Percentiles rank a stretch among this genome's conserved stretches.
phyloP scores from a whole-genome alignment of 2,888 invertebrate species.

The Thereva unica region DNA sequence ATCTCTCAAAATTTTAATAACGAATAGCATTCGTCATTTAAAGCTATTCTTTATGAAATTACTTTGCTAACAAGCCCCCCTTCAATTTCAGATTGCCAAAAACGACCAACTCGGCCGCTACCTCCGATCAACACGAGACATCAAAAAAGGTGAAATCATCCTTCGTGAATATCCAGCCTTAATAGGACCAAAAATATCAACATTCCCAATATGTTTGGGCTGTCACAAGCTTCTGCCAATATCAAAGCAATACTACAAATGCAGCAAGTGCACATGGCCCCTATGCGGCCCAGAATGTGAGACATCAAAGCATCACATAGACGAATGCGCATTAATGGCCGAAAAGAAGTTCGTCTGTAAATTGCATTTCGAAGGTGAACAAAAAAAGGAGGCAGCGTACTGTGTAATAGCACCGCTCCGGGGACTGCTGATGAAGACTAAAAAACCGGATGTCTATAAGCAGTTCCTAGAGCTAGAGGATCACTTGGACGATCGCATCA shows the following conservation, averaged over 20 bases:
- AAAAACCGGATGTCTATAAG: conserved; percentile 58
- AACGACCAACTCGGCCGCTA: conserved; percentile 62
- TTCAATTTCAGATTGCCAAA: conserved; percentile 61
- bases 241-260: conserved; percentile 62
- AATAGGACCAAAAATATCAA: conserved; percentile 68
- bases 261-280: conserved; percentile 70
- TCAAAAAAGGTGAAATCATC: conserved; percentile 69
- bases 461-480: conserved; percentile 51
- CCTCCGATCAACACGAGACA: conserved; percentile 69
- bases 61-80: conserved; percentile 18
- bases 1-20: too few relatives aligned
- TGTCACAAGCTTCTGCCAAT: conserved; percentile 62
- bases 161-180: conserved; percentile 68
- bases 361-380: conserved; percentile 58
- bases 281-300: conserved; percentile 68
- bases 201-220: conserved; percentile 65
- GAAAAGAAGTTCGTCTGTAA: conserved; percentile 63
- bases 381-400: conserved; percentile 65
- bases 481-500: conserved; percentile 66
- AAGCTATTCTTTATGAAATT: neutral
- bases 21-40: too few relatives aligned
- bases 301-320: conserved; percentile 60
- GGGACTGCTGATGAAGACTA: conserved; percentile 64
- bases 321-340: conserved; percentile 67
- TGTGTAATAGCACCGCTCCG: conserved; percentile 70